Evolutionary conservation across 2,888 invertebrate species (phyloP).

Genomic region (Spodoptera littoralis): DNA sequence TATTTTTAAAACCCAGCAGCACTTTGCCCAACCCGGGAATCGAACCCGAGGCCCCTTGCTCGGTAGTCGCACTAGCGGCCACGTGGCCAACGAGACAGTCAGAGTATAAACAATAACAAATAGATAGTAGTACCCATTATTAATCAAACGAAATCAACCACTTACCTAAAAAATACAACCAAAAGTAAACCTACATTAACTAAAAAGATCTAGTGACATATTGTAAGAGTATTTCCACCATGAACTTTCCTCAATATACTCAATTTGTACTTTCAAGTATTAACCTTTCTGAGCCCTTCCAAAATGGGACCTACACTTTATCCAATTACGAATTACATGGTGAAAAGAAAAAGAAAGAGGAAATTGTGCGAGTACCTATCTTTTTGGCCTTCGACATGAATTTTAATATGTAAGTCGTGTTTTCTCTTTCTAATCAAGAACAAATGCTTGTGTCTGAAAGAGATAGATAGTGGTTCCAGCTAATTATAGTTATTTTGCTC

Average conservation of each 20-base stretch:
- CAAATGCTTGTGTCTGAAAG: no score
- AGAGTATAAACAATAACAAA: no score
- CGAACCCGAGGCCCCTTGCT: no score
- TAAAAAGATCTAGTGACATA: conserved; percentile 7
- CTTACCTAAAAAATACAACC: not conserved
- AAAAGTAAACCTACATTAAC: not conserved
- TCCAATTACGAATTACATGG: conserved; percentile 49
- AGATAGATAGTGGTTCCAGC: no score
- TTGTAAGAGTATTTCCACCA: conserved; percentile 6
- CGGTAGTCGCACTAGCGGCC: no score
- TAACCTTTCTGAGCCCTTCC: conserved; percentile 39
- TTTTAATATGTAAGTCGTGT: conserved; percentile 18
- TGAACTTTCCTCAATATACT: conserved; percentile 29
- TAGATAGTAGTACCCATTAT: no score
- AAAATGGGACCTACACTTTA: conserved; percentile 38
- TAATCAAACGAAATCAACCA: no score
- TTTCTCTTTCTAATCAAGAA: not conserved
- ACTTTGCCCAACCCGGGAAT: no score
- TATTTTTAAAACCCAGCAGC: no score
- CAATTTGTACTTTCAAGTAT: conserved; percentile 40
- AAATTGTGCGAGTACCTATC: conserved; percentile 23
- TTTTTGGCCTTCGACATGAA: conserved; percentile 13
- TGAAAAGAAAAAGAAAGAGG: conserved; percentile 31
- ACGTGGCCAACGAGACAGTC: no score
- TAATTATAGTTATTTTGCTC: no score